Evolutionary conservation across 2,888 invertebrate species (phyloP), one percentile per base, ranked within the genome.

Genomic region (Leucozona laternaria): DNA sequence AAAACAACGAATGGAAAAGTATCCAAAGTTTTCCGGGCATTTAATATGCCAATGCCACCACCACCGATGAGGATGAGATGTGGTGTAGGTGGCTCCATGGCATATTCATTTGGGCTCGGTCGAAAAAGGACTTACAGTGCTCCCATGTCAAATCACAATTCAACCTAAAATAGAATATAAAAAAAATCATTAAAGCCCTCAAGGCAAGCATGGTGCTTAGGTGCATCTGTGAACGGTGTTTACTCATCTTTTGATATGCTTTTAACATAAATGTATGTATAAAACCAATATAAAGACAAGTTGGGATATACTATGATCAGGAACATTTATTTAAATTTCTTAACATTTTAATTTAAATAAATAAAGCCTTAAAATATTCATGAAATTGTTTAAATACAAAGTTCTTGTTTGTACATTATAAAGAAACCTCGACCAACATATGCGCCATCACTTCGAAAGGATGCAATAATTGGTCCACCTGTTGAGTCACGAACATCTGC

Each of bases 401-500:
- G 91, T 90, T 96, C 95, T 91, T 96, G 96, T 89, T 94, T 94
- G 91, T 96, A 96, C 89, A 93, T 93, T 68, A 96, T 90, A 89
- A 94, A 94, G 91, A 96, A 96, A 2, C 96, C 96, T 87, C 95
- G 93, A 45, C 96, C 96, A 50, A 94, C 95, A 85, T 94, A 94
- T 48, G 94, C 93, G 77, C 93, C 94, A 89, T 96, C 95, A 15
- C 95, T 95, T 90, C 95, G 93, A 88, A 96, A 95, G 91, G 95
- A 94, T 80, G 96, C 92, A 20, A 95, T 93, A 89, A 96, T 95
- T 10, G 96, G 96, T 22, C 96, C 96, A 58, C 94, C 94, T 88
- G 94, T 94, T 40, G 91, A 93, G 93, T 96, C 96, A 91, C 95
- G 95, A 50, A 96, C 94, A 60, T 95, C 95, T n/a, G 95, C 95